Base-by-base conservation (phyloP, 2,888 invertebrate species). In the Eucera pruinosa region DNA sequence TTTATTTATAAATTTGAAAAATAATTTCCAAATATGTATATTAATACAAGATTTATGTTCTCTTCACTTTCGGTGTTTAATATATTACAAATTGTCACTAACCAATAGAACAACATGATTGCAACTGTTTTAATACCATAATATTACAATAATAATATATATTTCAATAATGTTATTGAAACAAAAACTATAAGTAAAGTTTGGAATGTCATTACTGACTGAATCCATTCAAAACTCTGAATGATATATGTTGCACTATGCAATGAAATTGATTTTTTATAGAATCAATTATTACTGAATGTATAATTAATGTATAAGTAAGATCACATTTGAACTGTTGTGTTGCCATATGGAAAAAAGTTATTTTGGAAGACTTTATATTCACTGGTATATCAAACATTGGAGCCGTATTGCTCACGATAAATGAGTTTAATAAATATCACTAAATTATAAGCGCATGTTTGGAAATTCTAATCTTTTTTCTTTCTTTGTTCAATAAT, bases 161-260 rank as follows among this genome's bases (percentile, higher is more conserved):
- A 25, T 41, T 39, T 55, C 15, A 39, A 57, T 41, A 57, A 23
- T 36, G 39, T 18, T 18, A 55, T 39, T 5, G 3, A 25, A 2
- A 25, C 1, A 39, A 57, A n/a, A 41, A 25, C 6, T 57, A 27
- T 11, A 41, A 57, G 25, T 25, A 13, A 2, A n/a, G 20, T 41
- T n/a, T 57, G 57, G 57, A 57, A 57, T 57, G 57, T 57, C n/a
- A n/a, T 39, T 39, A 39, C 2, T 9, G 33, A 7, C 7, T 33
- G 33, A 33, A 33, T n/a, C n/a, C n/a, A n/a, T n/a, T n/a, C n/a
- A n/a, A n/a, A n/a, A n/a, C n/a, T n/a, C n/a, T n/a, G n/a, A n/a
- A n/a, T n/a, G n/a, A n/a, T n/a, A n/a, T n/a, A n/a, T n/a, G n/a
- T n/a, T n/a, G n/a, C n/a, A n/a, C n/a, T n/a, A n/a, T n/a, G n/a